These are phyloP conservation scores for Suricata suricatta DNA, from an alignment of 2,113 vertebrate genomes.

Conservation along the genomic window DNA sequence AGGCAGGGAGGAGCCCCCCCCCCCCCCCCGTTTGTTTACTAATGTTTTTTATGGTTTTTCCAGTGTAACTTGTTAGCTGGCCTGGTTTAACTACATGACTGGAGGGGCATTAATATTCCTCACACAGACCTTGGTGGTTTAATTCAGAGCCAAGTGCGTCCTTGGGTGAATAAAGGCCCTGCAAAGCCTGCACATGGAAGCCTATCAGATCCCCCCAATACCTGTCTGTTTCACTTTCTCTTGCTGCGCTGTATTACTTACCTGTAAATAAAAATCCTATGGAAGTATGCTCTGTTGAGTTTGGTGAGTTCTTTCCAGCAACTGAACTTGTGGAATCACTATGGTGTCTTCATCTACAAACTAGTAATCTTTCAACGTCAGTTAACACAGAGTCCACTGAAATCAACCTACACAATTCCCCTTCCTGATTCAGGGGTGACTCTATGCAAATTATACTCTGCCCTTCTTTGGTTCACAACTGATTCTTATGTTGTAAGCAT, in stretches of 20 bases:
- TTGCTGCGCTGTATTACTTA: background rate
- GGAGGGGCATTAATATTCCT: background rate
- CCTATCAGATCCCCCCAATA: background rate
- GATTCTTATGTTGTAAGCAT: background rate
- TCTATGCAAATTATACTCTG: background rate
- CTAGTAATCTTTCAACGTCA: background rate
- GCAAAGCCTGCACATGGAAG: background rate
- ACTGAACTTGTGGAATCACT: background rate
- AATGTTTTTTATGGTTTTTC: background rate
- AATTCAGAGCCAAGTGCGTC: background rate
- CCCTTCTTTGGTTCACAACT: background rate
- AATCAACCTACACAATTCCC: background rate
- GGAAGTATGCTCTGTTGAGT: background rate
- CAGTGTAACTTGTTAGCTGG: background rate
- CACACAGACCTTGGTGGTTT: background rate
- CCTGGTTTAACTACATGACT: background rate
- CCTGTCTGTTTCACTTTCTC: background rate
- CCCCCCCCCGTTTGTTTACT: background rate
- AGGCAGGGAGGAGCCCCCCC: no score
- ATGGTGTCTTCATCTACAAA: background rate
- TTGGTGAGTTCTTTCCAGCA: background rate
- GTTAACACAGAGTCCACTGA: background rate
- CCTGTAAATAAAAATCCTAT: background rate
- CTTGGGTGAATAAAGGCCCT: background rate
- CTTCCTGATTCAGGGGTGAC: background rate